A percentile compares a stretch with the other conserved stretches of the same genome.
Evolutionary conservation across 2,797 vertebrate species (phyloP).

Genomic region (Cichlasoma orientale): DNA sequence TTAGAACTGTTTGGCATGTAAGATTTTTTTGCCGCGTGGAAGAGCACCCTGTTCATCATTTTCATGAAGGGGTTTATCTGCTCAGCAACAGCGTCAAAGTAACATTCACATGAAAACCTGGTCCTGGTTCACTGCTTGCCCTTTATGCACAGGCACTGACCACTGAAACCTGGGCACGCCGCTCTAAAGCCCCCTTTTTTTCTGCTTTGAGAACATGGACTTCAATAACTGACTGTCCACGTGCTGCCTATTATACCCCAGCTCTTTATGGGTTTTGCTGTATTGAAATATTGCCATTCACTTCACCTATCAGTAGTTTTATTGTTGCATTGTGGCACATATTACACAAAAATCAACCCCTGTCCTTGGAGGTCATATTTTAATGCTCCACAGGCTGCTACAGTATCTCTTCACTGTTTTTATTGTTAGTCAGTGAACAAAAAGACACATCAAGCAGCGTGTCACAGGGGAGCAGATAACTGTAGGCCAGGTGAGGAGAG

Average conservation of each 20-base stretch:
- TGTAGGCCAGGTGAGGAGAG: conserved; percentile 60
- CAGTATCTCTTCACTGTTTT: conserved; percentile 10
- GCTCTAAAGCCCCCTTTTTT: fast-evolving
- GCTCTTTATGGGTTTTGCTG: not conserved
- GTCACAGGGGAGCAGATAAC: conserved; percentile 58
- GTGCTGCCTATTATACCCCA: not conserved
- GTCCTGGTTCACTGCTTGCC: too few species aligned
- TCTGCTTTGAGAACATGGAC: not conserved
- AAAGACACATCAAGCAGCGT: conserved; percentile 46
- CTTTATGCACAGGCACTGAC: too few species aligned
- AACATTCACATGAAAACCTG: not conserved
- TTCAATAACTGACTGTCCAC: not conserved
- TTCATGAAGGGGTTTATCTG: not conserved
- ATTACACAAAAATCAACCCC: not conserved
- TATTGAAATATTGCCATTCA: not conserved
- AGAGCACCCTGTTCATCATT: not conserved
- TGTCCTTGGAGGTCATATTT: conserved; percentile 49
- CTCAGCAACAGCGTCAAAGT: not conserved
- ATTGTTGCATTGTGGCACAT: not conserved
- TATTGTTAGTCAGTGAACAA: conserved; percentile 59
- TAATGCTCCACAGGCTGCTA: conserved; percentile 6
- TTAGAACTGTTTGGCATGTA: not conserved
- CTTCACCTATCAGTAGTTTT: not conserved
- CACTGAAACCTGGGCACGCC: not conserved
- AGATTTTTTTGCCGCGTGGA: not conserved